Conservation (phyloP, 2,888 invertebrate species). For the Megaustenia siamemsis region DNA sequence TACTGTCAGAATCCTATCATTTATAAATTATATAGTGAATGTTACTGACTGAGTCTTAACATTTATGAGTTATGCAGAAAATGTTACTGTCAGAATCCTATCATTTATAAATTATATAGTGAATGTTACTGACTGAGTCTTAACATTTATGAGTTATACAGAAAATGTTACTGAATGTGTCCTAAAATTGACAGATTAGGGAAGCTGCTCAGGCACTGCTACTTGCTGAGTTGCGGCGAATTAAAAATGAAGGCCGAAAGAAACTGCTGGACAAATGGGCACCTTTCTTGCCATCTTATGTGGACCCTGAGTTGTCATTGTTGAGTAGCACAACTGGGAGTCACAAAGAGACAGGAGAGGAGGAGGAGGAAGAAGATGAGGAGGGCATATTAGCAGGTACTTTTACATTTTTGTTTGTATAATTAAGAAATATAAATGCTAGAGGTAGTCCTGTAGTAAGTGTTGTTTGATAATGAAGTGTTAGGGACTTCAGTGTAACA, state of each 20-base stretch:
- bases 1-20: too few species aligned
- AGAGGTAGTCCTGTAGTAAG: too few species aligned
- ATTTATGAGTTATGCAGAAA: too few species aligned
- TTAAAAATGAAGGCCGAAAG: conserved; percentile 94
- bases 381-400: conserved; percentile 63
- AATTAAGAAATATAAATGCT: not conserved
- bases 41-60: too few species aligned
- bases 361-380: conserved; percentile 59
- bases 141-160: too few species aligned
- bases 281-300: conserved; percentile 90
- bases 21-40: too few species aligned
- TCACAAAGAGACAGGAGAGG: conserved; percentile 68
- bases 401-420: not conserved
- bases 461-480: too few species aligned
- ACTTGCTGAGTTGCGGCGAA: conserved; percentile 92
- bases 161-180: too few species aligned
- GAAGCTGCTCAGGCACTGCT: conserved; percentile 98
- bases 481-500: too few species aligned
- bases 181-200: conserved; percentile 84
- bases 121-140: too few species aligned
- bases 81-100: too few species aligned
- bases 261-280: conserved; percentile 97
- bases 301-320: conserved; percentile 80
- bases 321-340: conserved; percentile 70
- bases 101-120: too few species aligned